Conservation (phyloP, 2,113 vertebrate species). For the Terrapene triunguis region DNA sequence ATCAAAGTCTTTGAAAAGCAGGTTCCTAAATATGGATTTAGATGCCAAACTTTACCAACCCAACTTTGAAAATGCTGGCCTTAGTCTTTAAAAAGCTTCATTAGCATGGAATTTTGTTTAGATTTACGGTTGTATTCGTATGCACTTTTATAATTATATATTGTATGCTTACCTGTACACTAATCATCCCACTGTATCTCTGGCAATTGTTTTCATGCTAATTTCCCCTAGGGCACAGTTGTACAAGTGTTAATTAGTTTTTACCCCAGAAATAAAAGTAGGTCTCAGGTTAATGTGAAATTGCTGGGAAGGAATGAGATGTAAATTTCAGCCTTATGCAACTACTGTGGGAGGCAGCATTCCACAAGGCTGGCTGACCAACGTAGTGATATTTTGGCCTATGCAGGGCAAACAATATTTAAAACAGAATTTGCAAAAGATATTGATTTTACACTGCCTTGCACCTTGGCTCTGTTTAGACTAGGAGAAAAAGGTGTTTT, state of each 20-base stretch:
- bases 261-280: slow-evolving; percentile 32
- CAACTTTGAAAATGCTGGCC: slow-evolving; percentile 20
- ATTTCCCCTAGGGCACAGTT: slow-evolving; percentile 19
- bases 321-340: not conserved
- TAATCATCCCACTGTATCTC: not conserved
- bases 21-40: slow-evolving; percentile 4
- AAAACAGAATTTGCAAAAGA: not conserved
- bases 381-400: not conserved
- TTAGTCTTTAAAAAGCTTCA: slow-evolving; percentile 35
- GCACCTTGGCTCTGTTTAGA: not conserved
- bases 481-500: not conserved
- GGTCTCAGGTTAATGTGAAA: not conserved
- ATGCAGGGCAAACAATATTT: not conserved
- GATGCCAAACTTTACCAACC: not conserved
- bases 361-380: slow-evolving; percentile 10
- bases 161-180: not conserved
- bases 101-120: slow-evolving; percentile 33
- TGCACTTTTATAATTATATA: not conserved
- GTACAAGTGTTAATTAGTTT: not conserved
- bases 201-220: not conserved
- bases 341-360: not conserved
- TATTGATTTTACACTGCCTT: not conserved
- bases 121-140: not conserved
- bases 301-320: not conserved
- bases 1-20: not conserved